Percentiles rank a stretch among this genome's conserved stretches.
Conservation (phyloP, 2,113 vertebrate genomes). For the Zosterops hypoxanthus region DNA sequence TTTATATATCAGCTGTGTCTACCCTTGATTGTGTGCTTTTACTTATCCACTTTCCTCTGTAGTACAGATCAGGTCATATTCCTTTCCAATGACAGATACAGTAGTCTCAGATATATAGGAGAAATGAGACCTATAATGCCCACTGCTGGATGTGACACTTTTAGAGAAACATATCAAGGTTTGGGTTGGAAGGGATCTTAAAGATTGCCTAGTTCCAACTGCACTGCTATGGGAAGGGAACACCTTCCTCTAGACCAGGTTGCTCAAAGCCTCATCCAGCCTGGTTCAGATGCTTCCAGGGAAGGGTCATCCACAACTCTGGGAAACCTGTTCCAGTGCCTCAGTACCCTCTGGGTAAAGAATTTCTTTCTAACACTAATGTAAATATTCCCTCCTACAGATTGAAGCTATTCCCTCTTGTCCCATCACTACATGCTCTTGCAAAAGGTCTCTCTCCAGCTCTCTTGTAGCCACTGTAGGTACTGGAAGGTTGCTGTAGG, state of each 20-base stretch:
- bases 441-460: background rate
- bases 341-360: background rate
- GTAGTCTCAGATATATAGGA: background rate
- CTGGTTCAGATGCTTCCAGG: background rate
- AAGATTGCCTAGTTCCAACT: fast-evolving
- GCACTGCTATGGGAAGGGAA: background rate
- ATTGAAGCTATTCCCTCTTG: background rate
- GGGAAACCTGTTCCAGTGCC: background rate
- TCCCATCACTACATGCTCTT: background rate
- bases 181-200: background rate
- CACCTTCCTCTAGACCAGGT: background rate
- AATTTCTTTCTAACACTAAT: background rate
- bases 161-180: background rate
- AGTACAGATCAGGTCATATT: background rate
- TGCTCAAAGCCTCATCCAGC: background rate
- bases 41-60: background rate
- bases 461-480: background rate
- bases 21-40: background rate
- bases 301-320: background rate
- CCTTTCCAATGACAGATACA: background rate
- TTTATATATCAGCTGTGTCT: background rate
- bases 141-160: background rate
- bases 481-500: background rate
- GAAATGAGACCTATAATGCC: background rate
- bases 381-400: background rate